Conservation (phyloP, 2,113 vertebrate species). For the Chroicocephalus ridibundus region DNA sequence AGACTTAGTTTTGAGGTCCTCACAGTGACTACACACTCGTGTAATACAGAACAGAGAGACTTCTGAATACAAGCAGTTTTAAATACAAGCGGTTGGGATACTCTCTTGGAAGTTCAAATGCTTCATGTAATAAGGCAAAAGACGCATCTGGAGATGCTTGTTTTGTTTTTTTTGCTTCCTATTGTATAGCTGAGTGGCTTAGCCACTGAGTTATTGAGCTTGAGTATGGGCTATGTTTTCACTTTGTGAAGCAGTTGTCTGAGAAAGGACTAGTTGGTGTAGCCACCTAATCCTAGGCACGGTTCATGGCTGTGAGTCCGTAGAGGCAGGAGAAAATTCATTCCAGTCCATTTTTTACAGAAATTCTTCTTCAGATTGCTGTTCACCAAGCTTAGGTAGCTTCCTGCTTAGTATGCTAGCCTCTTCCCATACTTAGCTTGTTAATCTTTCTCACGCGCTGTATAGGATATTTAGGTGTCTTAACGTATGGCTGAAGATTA, state of each 20-base stretch:
- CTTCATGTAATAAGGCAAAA: background rate
- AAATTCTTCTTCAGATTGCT: background rate
- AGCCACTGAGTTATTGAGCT: background rate
- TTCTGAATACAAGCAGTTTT: background rate
- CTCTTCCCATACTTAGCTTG: background rate
- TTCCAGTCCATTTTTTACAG: background rate
- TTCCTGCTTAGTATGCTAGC: background rate
- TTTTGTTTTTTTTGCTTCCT: background rate
- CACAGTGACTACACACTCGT: background rate
- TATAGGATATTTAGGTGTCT: background rate
- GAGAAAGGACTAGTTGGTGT: background rate
- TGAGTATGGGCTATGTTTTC: background rate
- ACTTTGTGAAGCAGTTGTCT: background rate
- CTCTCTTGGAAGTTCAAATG: background rate
- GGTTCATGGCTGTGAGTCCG: background rate
- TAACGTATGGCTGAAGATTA: background rate
- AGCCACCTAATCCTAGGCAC: background rate
- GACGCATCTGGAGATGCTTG: background rate
- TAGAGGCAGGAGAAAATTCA: background rate
- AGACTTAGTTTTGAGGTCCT: background rate
- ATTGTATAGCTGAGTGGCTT: background rate
- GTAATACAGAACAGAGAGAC: background rate
- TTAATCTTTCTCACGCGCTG: background rate
- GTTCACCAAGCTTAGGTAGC: background rate
- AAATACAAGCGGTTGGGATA: background rate